Conservation (phyloP, 2,888 invertebrate species). For the Saturnia pavonia region DNA sequence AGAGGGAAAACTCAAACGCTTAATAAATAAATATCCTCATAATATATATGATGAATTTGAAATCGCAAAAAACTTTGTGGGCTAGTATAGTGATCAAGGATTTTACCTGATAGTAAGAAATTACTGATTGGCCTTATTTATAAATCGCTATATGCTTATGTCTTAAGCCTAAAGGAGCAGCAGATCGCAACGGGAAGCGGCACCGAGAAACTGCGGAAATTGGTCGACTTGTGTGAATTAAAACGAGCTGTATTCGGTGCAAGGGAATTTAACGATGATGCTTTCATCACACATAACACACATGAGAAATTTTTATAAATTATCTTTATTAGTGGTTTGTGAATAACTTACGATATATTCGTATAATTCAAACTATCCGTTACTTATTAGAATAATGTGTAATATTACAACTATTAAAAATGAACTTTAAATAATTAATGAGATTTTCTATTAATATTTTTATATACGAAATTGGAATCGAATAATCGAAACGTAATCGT, state of each 20-base stretch:
- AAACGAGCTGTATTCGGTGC: constrained; percentile 50
- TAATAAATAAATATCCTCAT: too few relatives aligned
- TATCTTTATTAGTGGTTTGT: neutral
- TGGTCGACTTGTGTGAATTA: constrained; percentile 63
- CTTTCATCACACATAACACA: neutral
- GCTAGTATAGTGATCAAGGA: neutral
- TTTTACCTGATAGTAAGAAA: neutral
- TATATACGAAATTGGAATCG: too few relatives aligned
- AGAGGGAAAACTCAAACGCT: too few relatives aligned
- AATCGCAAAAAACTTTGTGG: too few relatives aligned
- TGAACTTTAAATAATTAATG: too few relatives aligned
- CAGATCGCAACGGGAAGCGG: constrained; percentile 47
- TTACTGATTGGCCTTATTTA: neutral
- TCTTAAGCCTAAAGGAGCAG: constrained; percentile 27
- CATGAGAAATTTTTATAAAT: neutral
- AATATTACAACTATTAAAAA: too few relatives aligned
- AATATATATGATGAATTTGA: too few relatives aligned
- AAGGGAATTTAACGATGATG: constrained; percentile 50
- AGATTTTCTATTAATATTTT: too few relatives aligned
- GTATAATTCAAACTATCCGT: too few relatives aligned
- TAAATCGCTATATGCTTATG: constrained; percentile 18
- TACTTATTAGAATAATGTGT: too few relatives aligned
- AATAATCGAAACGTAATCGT: too few relatives aligned
- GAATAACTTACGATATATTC: too few relatives aligned
- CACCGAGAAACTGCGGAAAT: constrained; percentile 60